Base-by-base conservation (phyloP, 2,113 vertebrate species). In the Apistogramma diplotaenia region DNA sequence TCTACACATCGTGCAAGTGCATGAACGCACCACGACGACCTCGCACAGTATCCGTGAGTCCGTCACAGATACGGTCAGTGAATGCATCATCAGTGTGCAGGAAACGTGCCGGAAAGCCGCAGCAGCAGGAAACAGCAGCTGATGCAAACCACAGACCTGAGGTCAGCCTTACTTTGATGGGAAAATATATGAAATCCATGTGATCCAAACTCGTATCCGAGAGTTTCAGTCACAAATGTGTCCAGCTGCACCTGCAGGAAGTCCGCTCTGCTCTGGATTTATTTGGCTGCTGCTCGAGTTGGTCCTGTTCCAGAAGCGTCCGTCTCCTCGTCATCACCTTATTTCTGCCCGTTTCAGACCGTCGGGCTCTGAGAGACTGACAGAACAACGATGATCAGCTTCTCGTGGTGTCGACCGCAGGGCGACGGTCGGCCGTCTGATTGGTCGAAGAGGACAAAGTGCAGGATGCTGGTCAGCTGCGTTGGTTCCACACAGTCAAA, bases 1-100 rank as follows among this genome's bases (percentile, higher is more conserved):
- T 90, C 90, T 91, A 91, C 88, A 5, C 61, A 13, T 43, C 72
- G 15, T 8, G 29, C 13, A 8, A 53, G 70, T 72, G 60, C 55
- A 1, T 13, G 8, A 74, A 77, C 7, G 60, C 81, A 77, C 35
- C 61, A 15, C 16, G 7, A 56, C 9, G 8, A 4, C 9, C 16
- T 13, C 29, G 19, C 35, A 51, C 19, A 58, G 19, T 16, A 49
- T 76, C 49, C 8, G 1, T 10, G 16, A 6, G 29, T 8, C 33
- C 5, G 1, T 21, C 54, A 9, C 12, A 40, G 16, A 11, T n/a
- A 2, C 5, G 4, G 76, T 72, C 78, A 40, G 54, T 78, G 74
- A 86, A 87, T 4, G 18, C 83, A 54, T 54, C 72, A 9, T 53
- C 74, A 40, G 19, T 12, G 4, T 15, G 25, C 35, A 31, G 62